Evolutionary conservation across 2,113 vertebrate species (phyloP).

Genomic region (Lamprotornis superbus): DNA sequence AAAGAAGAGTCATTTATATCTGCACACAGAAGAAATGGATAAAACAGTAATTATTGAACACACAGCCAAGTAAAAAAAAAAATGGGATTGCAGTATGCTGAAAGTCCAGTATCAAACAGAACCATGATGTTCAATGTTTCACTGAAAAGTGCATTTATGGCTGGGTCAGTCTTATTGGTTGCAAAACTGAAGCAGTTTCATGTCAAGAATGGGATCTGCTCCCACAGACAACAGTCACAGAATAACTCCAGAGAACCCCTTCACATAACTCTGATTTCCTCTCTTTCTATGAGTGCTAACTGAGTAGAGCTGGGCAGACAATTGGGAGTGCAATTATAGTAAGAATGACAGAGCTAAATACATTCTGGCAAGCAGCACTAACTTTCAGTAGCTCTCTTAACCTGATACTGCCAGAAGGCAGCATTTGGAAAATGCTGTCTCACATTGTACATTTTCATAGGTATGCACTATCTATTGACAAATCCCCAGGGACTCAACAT

Average conservation of each 20-base stretch:
- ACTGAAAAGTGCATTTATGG: background rate
- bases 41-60: background rate
- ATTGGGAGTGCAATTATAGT: accelerated
- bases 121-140: accelerated
- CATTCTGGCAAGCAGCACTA: background rate
- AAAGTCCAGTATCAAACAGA: background rate
- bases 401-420: background rate
- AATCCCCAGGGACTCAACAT: background rate
- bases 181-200: background rate
- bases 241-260: background rate
- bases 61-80: background rate
- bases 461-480: background rate
- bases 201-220: accelerated
- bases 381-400: background rate
- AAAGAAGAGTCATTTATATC: background rate
- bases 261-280: background rate
- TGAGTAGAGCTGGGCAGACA: background rate
- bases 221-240: background rate
- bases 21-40: background rate
- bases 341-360: background rate
- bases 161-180: background rate
- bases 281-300: background rate
- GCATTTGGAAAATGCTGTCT: background rate
- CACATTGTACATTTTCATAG: background rate
- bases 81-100: background rate